Evolutionary conservation across 2,113 vertebrate species (phyloP).

Genomic region (Lonchura striata): DNA sequence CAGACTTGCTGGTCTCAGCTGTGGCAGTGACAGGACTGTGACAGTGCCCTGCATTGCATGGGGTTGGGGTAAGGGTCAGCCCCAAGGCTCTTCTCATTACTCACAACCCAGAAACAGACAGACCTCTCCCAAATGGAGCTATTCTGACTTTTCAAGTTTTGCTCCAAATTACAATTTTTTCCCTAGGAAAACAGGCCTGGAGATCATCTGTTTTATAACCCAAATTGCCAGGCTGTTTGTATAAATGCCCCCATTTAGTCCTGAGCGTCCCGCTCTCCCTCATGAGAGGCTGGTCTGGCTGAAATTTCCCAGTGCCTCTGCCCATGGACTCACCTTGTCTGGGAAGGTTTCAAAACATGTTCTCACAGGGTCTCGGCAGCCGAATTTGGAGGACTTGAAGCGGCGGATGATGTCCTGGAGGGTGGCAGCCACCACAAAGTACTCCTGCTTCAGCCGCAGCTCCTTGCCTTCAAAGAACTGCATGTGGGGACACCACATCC

Average conservation of each 20-base stretch:
- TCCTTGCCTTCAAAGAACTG: conserved; percentile 91
- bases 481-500: background rate
- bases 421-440: conserved; percentile 88
- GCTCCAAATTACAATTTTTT: background rate
- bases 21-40: background rate
- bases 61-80: background rate
- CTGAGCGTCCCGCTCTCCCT: background rate
- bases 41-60: rapidly evolving
- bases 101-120: background rate
- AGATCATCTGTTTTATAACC: background rate
- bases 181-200: rapidly evolving
- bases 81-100: background rate
- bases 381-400: conserved; percentile 89
- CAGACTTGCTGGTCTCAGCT: background rate
- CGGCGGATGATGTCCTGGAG: conserved; percentile 87
- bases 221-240: background rate
- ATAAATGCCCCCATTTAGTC: background rate
- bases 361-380: conserved; percentile 84
- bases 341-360: conserved; percentile 84
- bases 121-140: background rate
- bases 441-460: conserved; percentile 87
- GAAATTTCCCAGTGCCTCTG: rapidly evolving
- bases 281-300: background rate
- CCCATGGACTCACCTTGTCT: conserved; percentile 76
- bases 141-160: background rate